Evolutionary conservation across 2,888 invertebrate species (phyloP).

Genomic region (Spicauda simplicius): DNA sequence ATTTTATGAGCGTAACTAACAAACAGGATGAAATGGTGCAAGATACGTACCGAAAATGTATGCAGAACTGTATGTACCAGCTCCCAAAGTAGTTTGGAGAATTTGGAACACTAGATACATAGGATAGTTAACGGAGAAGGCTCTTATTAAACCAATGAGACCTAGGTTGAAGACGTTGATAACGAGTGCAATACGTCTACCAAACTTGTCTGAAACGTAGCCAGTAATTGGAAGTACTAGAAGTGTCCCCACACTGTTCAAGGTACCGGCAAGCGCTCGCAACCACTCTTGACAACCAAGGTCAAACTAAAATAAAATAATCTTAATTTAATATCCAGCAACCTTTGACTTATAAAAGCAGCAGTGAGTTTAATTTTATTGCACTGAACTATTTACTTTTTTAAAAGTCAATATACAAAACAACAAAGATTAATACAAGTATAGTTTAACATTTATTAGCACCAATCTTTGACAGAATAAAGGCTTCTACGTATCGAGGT

Average conservation of each 20-base stretch:
- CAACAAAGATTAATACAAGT: no score
- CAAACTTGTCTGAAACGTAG: constrained; percentile 87
- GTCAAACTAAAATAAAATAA: constrained; percentile 79
- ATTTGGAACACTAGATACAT: constrained; percentile 74
- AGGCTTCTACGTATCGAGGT: no score
- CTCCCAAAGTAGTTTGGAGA: constrained; percentile 67
- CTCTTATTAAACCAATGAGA: constrained; percentile 67
- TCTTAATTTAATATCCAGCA: neutral
- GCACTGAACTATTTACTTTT: no score
- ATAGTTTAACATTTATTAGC: no score
- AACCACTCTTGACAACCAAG: constrained; percentile 89
- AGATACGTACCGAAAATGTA: constrained; percentile 54
- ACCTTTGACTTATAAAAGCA: no score
- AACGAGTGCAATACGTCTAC: constrained; percentile 79
- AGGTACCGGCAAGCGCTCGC: constrained; percentile 88
- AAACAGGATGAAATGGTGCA: neutral
- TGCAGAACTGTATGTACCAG: constrained; percentile 71
- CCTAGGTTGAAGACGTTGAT: constrained; percentile 63
- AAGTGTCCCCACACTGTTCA: constrained; percentile 88
- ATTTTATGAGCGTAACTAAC: neutral
- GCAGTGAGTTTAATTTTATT: neutral
- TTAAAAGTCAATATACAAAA: no score
- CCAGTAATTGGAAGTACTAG: constrained; percentile 88
- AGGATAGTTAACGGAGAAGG: constrained; percentile 79
- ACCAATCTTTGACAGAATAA: no score